Conservation (phyloP, 2,113 vertebrate species). For the Formicarius rufipectus region DNA sequence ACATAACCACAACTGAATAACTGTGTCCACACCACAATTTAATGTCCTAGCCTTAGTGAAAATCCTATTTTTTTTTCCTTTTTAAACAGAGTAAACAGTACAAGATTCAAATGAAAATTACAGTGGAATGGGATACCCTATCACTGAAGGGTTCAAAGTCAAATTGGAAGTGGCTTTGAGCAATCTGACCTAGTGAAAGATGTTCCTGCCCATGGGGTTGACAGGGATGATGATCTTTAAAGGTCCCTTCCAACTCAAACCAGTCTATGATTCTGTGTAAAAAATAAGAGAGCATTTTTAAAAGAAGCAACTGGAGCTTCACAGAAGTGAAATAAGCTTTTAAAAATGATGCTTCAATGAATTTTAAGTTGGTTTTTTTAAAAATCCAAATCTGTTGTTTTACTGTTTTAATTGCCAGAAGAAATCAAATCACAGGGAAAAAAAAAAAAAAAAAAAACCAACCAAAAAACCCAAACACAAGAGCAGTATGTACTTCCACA, state of each 20-base stretch:
- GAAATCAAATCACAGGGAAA: not conserved
- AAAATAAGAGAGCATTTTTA: not conserved
- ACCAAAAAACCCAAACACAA: too few relatives aligned
- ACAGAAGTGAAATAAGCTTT: not conserved
- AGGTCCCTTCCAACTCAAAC: not conserved
- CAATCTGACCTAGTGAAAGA: not conserved
- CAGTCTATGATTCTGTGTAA: not conserved
- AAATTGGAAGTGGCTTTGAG: not conserved
- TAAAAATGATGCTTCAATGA: not conserved
- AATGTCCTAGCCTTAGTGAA: not conserved
- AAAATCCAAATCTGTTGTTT: not conserved
- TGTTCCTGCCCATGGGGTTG: accelerated
- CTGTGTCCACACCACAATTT: not conserved
- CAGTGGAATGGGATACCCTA: not conserved
- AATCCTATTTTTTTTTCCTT: accelerated
- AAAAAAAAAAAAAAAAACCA: too few relatives aligned
- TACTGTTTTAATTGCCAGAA: not conserved
- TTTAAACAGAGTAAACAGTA: not conserved
- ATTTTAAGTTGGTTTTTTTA: not conserved
- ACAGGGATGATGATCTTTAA: not conserved
- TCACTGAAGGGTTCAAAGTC: not conserved
- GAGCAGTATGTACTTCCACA: not conserved
- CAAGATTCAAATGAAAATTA: not conserved
- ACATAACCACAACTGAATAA: not conserved
- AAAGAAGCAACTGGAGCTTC: not conserved